Evolutionary conservation across 2,888 invertebrate genomes (phyloP).

Genomic region (Chrysopilus asiliformis): DNA sequence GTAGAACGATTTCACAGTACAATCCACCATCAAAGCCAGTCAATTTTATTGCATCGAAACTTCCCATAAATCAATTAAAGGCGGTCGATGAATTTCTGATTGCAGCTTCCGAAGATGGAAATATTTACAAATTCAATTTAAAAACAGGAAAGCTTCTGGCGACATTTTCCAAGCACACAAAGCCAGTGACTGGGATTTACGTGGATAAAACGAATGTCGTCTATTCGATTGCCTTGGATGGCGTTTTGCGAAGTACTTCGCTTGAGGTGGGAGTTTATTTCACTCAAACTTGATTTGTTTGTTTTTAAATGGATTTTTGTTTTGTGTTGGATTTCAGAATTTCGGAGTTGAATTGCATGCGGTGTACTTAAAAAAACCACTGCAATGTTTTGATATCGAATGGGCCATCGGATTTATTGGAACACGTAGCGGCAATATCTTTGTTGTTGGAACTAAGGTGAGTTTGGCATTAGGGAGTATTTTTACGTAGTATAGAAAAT

Average conservation of each 20-base stretch:
- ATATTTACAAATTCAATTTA: constrained; percentile 29
- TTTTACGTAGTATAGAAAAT: too few species aligned
- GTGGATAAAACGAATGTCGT: constrained; percentile 22
- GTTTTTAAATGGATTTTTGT: not conserved
- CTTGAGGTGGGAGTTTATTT: constrained; percentile 31
- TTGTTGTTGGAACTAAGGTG: constrained; percentile 56
- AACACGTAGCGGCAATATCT: constrained; percentile 55
- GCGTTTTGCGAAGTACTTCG: constrained; percentile 29
- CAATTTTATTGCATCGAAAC: too few species aligned
- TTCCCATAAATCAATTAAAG: too few species aligned
- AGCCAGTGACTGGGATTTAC: constrained; percentile 30
- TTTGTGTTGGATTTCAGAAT: constrained; percentile 20
- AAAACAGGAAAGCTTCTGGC: constrained; percentile 23
- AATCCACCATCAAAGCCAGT: too few species aligned
- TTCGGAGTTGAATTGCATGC: constrained; percentile 26
- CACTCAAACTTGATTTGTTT: too few species aligned
- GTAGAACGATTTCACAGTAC: too few species aligned
- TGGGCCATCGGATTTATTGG: constrained; percentile 63
- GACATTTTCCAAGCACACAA: constrained; percentile 30
- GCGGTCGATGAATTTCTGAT: constrained; percentile 25
- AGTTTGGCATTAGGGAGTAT: too few species aligned
- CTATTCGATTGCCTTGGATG: constrained; percentile 32
- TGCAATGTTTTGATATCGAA: constrained; percentile 60
- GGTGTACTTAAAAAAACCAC: constrained; percentile 36
- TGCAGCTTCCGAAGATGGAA: constrained; percentile 32